These are phyloP conservation scores for Dermolepida albohirtum DNA, from an alignment of 2,888 invertebrate species.

Conservation along the genomic window DNA sequence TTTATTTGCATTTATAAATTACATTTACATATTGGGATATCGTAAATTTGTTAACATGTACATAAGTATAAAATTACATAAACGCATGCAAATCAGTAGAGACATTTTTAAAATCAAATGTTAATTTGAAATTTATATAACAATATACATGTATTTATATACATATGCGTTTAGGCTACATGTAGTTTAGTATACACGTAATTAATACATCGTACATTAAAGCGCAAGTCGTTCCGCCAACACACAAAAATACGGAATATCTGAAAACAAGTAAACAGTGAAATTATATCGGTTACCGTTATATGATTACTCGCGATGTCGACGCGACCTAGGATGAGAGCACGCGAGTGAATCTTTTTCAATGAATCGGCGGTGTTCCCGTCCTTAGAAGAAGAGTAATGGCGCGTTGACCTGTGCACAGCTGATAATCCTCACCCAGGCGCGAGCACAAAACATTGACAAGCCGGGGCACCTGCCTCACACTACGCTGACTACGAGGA, in stretches of 20 bases:
- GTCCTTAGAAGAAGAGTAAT: constrained; percentile 40
- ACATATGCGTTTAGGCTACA: background rate
- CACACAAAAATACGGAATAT: background rate
- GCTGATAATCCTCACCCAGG: constrained; percentile 43
- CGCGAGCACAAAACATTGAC: constrained; percentile 44
- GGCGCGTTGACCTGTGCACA: constrained; percentile 50
- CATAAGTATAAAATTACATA: too few relatives aligned
- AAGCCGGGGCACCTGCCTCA: constrained; percentile 50
- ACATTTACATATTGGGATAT: too few relatives aligned
- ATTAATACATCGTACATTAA: constrained; percentile 4
- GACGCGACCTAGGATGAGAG: constrained; percentile 58
- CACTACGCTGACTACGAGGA: constrained; percentile 40
- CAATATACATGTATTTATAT: background rate
- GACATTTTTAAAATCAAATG: background rate
- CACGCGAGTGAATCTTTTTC: constrained; percentile 57
- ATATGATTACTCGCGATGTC: constrained; percentile 16
- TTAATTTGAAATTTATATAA: constrained; percentile 9
- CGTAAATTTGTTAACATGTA: too few relatives aligned
- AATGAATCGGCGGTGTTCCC: constrained; percentile 53
- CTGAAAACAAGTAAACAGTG: constrained; percentile 17
- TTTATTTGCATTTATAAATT: too few relatives aligned
- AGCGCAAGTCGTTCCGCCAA: constrained; percentile 8
- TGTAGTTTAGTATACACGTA: background rate
- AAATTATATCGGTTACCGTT: constrained; percentile 19
- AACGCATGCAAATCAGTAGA: background rate